Conservation (phyloP, 2,797 vertebrate species). For the Orientallactaga sibirica region DNA sequence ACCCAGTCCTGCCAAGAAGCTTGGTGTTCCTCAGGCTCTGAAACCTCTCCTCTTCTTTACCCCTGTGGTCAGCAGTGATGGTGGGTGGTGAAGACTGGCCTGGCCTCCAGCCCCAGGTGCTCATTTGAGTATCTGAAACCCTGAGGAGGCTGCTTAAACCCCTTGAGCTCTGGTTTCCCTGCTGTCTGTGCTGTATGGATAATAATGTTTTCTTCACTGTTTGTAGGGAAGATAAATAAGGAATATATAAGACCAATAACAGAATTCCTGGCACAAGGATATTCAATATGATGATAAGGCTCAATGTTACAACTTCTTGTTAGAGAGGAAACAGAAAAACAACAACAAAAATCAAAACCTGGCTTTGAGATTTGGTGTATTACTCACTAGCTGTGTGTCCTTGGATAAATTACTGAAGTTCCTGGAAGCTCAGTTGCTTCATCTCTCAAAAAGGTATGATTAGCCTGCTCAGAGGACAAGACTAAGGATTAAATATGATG, state of each 20-base stretch:
- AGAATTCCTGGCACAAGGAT: not conserved
- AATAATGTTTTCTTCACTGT: not conserved
- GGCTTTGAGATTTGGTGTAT: not conserved
- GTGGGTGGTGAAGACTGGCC: not conserved
- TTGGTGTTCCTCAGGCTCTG: not conserved
- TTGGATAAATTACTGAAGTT: not conserved
- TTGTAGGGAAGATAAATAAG: not conserved
- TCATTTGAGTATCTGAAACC: not conserved
- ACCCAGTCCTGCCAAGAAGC: no score
- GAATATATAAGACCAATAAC: not conserved
- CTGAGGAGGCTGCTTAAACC: not conserved
- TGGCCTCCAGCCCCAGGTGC: not conserved
- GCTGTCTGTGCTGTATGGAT: not conserved
- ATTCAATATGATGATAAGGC: not conserved
- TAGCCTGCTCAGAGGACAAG: not conserved
- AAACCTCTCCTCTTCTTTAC: not conserved
- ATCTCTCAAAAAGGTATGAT: not conserved
- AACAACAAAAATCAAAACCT: not conserved
- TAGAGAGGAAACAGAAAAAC: conserved; percentile 25
- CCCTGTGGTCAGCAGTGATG: not conserved
- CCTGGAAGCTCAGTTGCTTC: conserved; percentile 44
- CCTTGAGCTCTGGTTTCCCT: not conserved
- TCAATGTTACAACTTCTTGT: not conserved
- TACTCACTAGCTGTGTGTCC: not conserved
- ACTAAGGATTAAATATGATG: not conserved